Conservation (phyloP, 2,888 invertebrate species). For the Metallyticus violacea region DNA sequence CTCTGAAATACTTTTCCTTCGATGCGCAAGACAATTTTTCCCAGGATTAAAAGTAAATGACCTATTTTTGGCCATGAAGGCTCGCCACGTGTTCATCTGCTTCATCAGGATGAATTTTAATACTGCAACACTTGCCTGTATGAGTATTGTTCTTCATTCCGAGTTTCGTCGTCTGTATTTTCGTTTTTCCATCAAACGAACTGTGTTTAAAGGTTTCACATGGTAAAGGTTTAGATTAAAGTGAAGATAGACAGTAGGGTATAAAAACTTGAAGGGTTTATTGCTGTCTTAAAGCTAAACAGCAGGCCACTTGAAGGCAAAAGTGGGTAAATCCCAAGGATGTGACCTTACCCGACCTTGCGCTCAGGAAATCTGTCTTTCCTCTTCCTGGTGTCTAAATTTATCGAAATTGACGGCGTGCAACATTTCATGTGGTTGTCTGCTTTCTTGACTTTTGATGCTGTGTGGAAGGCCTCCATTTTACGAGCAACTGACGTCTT, state of each 20-base stretch:
- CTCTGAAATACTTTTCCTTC: too few relatives aligned
- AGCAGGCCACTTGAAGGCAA: neutral
- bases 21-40: too few relatives aligned
- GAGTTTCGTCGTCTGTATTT: neutral
- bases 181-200: too few relatives aligned
- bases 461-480: neutral
- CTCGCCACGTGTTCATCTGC: too few relatives aligned
- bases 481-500: neutral
- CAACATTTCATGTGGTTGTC: neutral
- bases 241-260: neutral
- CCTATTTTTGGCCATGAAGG: too few relatives aligned
- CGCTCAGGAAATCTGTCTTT: neutral
- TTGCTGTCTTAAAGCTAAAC: neutral
- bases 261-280: neutral
- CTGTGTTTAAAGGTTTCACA: too few relatives aligned
- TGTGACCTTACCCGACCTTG: neutral
- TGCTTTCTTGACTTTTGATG: neutral
- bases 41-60: too few relatives aligned
- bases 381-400: neutral
- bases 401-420: neutral
- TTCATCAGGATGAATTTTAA: too few relatives aligned
- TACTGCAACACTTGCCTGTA: too few relatives aligned
- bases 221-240: neutral
- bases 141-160: too few relatives aligned
- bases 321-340: neutral